Evolutionary conservation across 1,140 invertebrate species (phyloP), one percentile per base, ranked within the genome.

Genomic region (Phenacoccus solenopsis): DNA sequence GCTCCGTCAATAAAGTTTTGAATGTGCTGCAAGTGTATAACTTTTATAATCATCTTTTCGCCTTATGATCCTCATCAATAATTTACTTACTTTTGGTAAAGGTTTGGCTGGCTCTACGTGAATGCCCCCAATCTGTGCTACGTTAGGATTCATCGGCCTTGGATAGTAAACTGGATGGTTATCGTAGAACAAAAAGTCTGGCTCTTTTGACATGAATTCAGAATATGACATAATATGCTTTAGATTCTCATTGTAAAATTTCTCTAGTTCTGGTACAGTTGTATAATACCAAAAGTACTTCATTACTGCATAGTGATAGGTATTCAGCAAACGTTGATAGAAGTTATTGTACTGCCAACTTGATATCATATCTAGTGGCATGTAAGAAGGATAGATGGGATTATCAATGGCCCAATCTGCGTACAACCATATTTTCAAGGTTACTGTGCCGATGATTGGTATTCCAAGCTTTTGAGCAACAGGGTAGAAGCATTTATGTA

Each of bases 1-100:
- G 85, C 81, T 28, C 80, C 78, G 70, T 85, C 82, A 7, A 88
- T 73, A 73, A 86, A 83, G 25, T 78, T 74, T 74, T 86, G 79
- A 32, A 74, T 72, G 27, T 86, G 82, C 80, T 84, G 0, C 75
- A 70, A 80, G 13, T 7, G 13, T 32, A 32, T 32, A 49, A 3
- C 12, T 16, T 16, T 9, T 2, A 49, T 9, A 16, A 49, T 3
- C 20, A 49, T 16, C 3, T 49, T 9, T 49, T 9, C 20, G 16
- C 38, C 38, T 16, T 16, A 64, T 24, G 25, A 64, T 64, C 13
- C 2, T 3, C 3, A 27, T 16, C 20, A 16, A 10, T 9, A 16
- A 5, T 24, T 24, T 5, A 64, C 20, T 64, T 64, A 64, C 78
- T 61, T 75, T 49, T 0, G 76, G 76, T 7, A 80, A 71, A 16